phyloP scores from a whole-genome alignment of 2,888 invertebrate genomes.

The Microchrysa polita region DNA sequence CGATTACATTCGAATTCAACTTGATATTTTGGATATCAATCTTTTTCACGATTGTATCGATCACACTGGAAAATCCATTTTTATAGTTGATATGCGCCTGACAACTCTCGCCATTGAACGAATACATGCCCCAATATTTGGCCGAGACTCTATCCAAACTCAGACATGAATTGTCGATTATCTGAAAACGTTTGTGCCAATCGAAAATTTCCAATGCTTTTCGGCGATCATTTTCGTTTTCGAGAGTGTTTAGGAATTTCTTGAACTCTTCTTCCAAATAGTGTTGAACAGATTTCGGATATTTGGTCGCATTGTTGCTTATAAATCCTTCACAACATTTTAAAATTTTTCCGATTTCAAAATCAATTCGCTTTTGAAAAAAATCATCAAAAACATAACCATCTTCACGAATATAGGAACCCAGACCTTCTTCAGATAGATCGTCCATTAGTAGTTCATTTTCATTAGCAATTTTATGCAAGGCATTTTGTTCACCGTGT shows the following conservation, averaged over 20 bases:
- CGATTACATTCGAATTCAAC: slow-evolving; percentile 37
- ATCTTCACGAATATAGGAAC: slow-evolving; percentile 66
- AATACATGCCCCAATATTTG: slow-evolving; percentile 69
- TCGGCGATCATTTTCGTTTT: slow-evolving; percentile 57
- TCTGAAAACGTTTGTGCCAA: slow-evolving; percentile 71
- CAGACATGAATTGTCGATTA: slow-evolving; percentile 72
- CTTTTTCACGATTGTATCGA: slow-evolving; percentile 64
- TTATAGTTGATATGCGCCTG: slow-evolving; percentile 69
- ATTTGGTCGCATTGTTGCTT: slow-evolving; percentile 55
- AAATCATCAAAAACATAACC: slow-evolving; percentile 64
- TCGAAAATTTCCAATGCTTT: slow-evolving; percentile 67
- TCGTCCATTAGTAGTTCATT: slow-evolving; percentile 54
- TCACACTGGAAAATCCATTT: slow-evolving; percentile 67
- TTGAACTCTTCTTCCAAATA: slow-evolving; percentile 64
- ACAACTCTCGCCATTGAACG: slow-evolving; percentile 65
- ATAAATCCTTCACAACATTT: slow-evolving; percentile 65
- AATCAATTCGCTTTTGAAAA: slow-evolving; percentile 66
- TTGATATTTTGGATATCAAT: slow-evolving; percentile 46
- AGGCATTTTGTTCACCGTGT: slow-evolving; percentile 62
- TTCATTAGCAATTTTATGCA: slow-evolving; percentile 59
- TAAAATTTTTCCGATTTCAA: slow-evolving; percentile 65
- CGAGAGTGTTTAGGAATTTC: slow-evolving; percentile 48
- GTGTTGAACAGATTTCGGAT: slow-evolving; percentile 63
- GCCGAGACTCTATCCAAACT: slow-evolving; percentile 68
- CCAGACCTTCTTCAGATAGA: slow-evolving; percentile 68